Base-by-base conservation (phyloP, 2,888 invertebrate species). In the Eupithecia vulgata region DNA sequence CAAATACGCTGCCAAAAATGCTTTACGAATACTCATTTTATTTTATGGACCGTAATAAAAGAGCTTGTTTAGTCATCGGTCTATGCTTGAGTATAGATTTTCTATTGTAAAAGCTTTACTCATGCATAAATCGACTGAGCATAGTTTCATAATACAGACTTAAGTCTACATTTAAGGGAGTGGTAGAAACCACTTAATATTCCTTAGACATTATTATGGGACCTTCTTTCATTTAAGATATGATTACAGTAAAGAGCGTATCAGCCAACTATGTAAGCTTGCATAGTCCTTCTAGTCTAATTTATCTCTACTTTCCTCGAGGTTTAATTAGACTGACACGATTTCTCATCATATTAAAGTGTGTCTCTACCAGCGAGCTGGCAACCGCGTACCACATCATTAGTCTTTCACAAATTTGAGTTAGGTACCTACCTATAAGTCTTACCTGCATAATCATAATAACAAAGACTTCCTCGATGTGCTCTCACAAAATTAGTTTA, bases 401-500 rank as follows among this genome's bases (percentile, higher is more conserved):
- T 25, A 57, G 25, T 5, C 21, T 25, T 25, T 57, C 30, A 30
- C 30, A 13, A 13, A 57, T 57, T 25, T 57, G 25, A 57, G 52
- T 52, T 25, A 21, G 52, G 52, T 52, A 12, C n/a, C 17, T 17
- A 45, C 25, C 5, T 45, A 21, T 10, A 25, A 57, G 57, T 12
- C 21, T 57, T 12, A 52, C 52, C 21, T 52, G 21, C 21, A 21
- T 52, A 52, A 52, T 52, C 10, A 21, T 52, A 57, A 25, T 25
- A 21, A 57, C 57, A 57, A 57, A 57, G 57, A 57, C 25, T 52
- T 21, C 52, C 57, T 57, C 57, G 57, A 25, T 57, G 57, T 25
- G 21, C 17, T 64, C 21, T 35, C 4, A 13, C 40, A n/a, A 69
- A 52, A 68, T 40, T 68, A 72, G 69, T 30, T 17, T 57, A 57